Evolutionary conservation across 53 echinoderm and acorn worm genomes (phyloP).

Genomic region (Temnopleurus reevesii): DNA sequence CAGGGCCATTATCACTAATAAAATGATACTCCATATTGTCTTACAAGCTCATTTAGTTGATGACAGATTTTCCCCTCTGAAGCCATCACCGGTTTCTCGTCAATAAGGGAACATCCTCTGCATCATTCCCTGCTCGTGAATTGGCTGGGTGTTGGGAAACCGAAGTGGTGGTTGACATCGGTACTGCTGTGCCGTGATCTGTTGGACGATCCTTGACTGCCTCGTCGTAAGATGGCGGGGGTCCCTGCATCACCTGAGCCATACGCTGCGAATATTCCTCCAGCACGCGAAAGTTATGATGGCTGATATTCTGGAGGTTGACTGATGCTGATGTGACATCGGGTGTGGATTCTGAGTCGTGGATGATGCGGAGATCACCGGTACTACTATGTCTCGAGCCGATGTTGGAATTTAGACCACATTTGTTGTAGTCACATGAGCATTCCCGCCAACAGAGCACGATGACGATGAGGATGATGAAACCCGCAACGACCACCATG

Average conservation of each 20-base stretch:
- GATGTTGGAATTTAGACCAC: background rate
- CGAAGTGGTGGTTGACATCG: background rate
- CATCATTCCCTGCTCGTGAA: background rate
- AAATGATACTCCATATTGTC: too few species aligned
- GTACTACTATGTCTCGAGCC: background rate
- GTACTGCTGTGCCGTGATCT: background rate
- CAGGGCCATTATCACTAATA: too few species aligned
- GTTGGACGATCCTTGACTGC: conserved; percentile 8
- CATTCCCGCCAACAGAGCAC: background rate
- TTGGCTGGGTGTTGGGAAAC: background rate
- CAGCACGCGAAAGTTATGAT: conserved; percentile 20
- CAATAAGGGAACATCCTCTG: background rate
- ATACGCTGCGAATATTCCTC: conserved; percentile 37
- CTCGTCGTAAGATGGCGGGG: conserved; percentile 45
- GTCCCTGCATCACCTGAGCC: background rate
- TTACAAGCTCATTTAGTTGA: too few species aligned
- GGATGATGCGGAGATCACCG: background rate
- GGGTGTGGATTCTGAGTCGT: background rate
- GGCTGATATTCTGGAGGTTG: background rate
- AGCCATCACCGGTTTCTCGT: background rate
- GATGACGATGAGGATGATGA: conserved; percentile 3
- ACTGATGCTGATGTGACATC: background rate
- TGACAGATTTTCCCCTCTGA: too few species aligned
- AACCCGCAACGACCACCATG: background rate
- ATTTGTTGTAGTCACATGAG: background rate